phyloP scores from a whole-genome alignment of 2,113 vertebrate species.

The Hymenochirus boettgeri region DNA sequence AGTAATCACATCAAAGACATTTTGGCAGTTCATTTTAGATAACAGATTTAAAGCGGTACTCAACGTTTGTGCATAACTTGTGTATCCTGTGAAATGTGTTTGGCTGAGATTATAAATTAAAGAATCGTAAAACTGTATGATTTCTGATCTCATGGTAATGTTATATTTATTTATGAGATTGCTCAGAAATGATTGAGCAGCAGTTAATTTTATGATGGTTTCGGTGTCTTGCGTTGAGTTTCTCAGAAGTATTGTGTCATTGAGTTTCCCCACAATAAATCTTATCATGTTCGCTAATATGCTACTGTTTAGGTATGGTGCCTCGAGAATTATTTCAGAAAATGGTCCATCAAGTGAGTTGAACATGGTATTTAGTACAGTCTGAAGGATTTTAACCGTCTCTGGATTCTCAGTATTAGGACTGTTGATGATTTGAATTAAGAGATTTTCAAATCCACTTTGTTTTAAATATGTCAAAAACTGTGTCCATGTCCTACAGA shows the following conservation, averaged over 20 bases:
- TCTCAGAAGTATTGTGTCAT: not conserved
- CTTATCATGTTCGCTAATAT: conserved; percentile 16
- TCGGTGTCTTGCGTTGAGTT: not conserved
- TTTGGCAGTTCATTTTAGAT: conserved; percentile 10
- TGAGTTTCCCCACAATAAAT: conserved; percentile 3
- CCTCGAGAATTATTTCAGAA: not conserved
- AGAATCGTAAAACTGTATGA: not conserved
- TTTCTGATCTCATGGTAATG: not conserved
- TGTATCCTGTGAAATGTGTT: not conserved
- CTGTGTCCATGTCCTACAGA: conserved; percentile 3
- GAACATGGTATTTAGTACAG: not conserved
- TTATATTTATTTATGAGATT: not conserved
- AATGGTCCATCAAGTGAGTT: conserved; percentile 4
- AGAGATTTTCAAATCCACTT: conserved; percentile 10
- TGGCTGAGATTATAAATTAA: conserved; percentile 11
- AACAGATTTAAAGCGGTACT: not conserved
- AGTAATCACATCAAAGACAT: not conserved
- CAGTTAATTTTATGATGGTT: not conserved
- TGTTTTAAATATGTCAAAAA: conserved; percentile 20
- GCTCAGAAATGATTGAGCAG: not conserved
- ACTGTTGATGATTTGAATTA: conserved; percentile 1
- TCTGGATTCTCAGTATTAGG: not conserved
- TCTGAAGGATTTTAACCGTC: not conserved
- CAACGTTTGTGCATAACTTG: not conserved
- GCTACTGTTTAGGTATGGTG: conserved; percentile 2